Percentiles rank a stretch among this genome's conserved stretches.
These are phyloP conservation scores for Nettapus auritus DNA, from an alignment of 2,113 vertebrate species.

Conservation along the genomic window DNA sequence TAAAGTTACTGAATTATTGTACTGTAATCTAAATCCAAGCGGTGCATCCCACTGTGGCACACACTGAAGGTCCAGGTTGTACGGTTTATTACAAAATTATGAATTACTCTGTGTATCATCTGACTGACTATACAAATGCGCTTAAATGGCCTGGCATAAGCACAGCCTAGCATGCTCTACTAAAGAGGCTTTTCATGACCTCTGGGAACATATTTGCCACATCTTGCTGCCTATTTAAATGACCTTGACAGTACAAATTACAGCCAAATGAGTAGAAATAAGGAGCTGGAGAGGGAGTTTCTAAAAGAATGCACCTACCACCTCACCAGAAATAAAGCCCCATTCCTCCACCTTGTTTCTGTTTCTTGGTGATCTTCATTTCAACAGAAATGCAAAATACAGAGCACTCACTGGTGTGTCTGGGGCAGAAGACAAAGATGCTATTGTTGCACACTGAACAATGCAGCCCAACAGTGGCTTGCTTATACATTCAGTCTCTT, in stretches of 20 bases:
- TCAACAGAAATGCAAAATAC: slow-evolving; percentile 61
- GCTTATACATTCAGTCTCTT: background rate
- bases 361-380: slow-evolving; percentile 28
- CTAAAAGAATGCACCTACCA: background rate
- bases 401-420: slow-evolving; percentile 36
- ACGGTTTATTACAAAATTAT: slow-evolving; percentile 30
- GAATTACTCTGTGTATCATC: slow-evolving; percentile 4
- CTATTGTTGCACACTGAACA: slow-evolving; percentile 46
- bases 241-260: slow-evolving; percentile 67
- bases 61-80: background rate
- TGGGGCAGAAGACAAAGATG: slow-evolving; percentile 47
- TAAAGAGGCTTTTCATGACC: slow-evolving; percentile 71
- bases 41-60: background rate
- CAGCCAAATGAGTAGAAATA: slow-evolving; percentile 47
- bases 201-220: slow-evolving; percentile 53
- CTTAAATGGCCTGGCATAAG: slow-evolving; percentile 62
- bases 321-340: slow-evolving; percentile 42
- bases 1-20: background rate
- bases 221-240: slow-evolving; percentile 58
- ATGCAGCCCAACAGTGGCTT: slow-evolving; percentile 38
- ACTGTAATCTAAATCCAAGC: background rate
- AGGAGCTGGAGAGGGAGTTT: background rate
- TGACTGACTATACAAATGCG: slow-evolving; percentile 58
- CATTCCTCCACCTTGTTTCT: background rate
- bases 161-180: slow-evolving; percentile 19